Evolutionary conservation across 2,888 invertebrate genomes (phyloP).

Genomic region (Cordilura impudica): DNA sequence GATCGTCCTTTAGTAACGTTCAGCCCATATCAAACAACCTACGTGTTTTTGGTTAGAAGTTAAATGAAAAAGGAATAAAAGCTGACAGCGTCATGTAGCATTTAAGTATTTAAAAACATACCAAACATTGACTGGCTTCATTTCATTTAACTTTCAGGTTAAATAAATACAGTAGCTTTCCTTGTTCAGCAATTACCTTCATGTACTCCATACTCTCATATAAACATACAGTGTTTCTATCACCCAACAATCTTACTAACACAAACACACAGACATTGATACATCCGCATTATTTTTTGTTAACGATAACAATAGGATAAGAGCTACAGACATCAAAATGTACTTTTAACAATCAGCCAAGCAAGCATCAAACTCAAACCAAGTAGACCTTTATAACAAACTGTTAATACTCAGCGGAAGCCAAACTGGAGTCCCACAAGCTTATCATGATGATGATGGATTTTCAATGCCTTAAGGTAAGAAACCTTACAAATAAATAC

Average conservation of each 20-base stretch:
- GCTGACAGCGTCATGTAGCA: neutral
- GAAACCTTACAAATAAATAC: slow-evolving; percentile 10
- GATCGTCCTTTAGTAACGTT: too few species aligned
- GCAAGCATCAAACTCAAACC: slow-evolving; percentile 1
- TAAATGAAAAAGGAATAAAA: slow-evolving; percentile 12
- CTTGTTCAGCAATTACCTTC: slow-evolving; percentile 13
- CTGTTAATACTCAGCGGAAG: slow-evolving; percentile 44
- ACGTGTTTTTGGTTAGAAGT: too few species aligned
- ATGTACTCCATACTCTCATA: neutral
- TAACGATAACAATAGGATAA: slow-evolving; percentile 4
- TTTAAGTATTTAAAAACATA: slow-evolving; percentile 17
- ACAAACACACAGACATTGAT: neutral
- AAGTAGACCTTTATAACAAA: slow-evolving; percentile 21
- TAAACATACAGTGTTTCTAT: neutral
- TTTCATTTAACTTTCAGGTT: slow-evolving; percentile 52
- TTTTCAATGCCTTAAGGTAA: slow-evolving; percentile 35
- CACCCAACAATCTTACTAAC: neutral
- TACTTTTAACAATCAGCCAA: slow-evolving; percentile 13
- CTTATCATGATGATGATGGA: slow-evolving; percentile 39
- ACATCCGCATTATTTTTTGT: neutral
- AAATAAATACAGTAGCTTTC: slow-evolving; percentile 26
- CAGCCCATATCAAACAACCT: too few species aligned
- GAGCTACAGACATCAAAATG: neutral
- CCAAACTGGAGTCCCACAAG: slow-evolving; percentile 38
- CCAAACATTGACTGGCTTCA: slow-evolving; percentile 23